Conservation (phyloP, 2,113 vertebrate species). For the Scolopax mira region DNA sequence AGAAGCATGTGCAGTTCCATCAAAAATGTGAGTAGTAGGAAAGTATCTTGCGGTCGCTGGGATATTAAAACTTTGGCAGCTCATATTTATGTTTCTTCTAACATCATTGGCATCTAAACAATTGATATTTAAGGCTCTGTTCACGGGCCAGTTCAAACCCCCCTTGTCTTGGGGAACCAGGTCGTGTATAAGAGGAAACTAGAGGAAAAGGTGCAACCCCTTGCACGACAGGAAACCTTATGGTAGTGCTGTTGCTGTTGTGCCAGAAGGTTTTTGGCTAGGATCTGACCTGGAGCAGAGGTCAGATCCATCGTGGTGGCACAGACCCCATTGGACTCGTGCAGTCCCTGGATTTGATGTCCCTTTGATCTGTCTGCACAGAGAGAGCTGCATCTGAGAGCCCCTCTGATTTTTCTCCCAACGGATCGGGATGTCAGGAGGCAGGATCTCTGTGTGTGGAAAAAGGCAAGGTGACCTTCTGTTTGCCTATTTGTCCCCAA, state of each 20-base stretch:
- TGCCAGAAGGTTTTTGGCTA: not conserved
- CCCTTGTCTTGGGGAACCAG: rapidly evolving
- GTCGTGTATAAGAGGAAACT: not conserved
- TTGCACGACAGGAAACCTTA: not conserved
- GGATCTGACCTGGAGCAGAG: rapidly evolving
- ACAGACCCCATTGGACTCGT: rapidly evolving
- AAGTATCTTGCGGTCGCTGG: not conserved
- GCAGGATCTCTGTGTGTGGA: not conserved
- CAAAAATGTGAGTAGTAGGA: not conserved
- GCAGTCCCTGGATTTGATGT: no score
- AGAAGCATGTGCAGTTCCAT: not conserved
- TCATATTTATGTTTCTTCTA: not conserved
- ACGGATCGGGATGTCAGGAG: not conserved
- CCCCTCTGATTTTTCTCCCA: not conserved
- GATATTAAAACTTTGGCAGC: not conserved
- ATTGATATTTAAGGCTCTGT: slow-evolving; percentile 36
- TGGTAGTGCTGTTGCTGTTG: not conserved
- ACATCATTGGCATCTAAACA: not conserved
- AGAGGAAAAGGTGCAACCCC: not conserved
- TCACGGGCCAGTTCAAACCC: not conserved
- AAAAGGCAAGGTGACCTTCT: not conserved
- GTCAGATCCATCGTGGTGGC: not conserved
- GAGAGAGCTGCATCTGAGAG: not conserved
- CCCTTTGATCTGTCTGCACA: not conserved
- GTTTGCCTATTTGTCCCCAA: not conserved